Base-by-base conservation (phyloP, 2,113 vertebrate genomes). In the Enhydra lutris region DNA sequence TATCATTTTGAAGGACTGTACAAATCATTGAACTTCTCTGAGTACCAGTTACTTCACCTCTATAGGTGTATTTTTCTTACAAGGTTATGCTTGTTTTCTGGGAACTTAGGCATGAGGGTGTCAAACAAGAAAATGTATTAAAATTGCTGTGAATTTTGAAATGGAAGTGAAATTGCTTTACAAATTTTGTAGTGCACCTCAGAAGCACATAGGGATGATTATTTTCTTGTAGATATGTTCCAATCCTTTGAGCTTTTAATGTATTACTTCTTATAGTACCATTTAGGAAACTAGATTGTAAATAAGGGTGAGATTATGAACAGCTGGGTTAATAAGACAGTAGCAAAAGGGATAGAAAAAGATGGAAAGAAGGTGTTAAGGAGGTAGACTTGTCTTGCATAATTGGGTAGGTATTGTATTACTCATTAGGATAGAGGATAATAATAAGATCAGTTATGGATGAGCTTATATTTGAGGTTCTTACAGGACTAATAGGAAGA, bases 101-200 rank as follows among this genome's bases (percentile, higher is more conserved):
- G n/a, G 15, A 76, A 59, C n/a, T n/a, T 84, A 18, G 29, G 4
- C 29, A n/a, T 59, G 17, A 71, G 45, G 29, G 47, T 34, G 20
- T 63, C 80, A 78, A 79, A 69, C 17, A 67, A 94, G 81, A 90
- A 82, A 79, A 74, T 67, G 3, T 87, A 69, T 47, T 87, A 63
- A 96, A 95, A 74, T 91, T 89, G 26, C 61, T 94, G 11, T 91
- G 83, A 76, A 74, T 91, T 94, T 89, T 96, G 83, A 91, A 91
- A 91, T 59, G 81, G 42, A 86, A 81, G 14, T 89, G 39, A 94
- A 93, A 74, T 63, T 67, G 7, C 59, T 93, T 89, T 96, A 6
- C 20, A 71, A 26, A 86, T 74, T 95, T 92, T 93, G 76, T 24
- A 61, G 31, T 89, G 9, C 29, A 80, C 74, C 24, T 94, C 59